Conservation (phyloP, 2,113 vertebrate genomes). For the Chaenogobius annularis region DNA sequence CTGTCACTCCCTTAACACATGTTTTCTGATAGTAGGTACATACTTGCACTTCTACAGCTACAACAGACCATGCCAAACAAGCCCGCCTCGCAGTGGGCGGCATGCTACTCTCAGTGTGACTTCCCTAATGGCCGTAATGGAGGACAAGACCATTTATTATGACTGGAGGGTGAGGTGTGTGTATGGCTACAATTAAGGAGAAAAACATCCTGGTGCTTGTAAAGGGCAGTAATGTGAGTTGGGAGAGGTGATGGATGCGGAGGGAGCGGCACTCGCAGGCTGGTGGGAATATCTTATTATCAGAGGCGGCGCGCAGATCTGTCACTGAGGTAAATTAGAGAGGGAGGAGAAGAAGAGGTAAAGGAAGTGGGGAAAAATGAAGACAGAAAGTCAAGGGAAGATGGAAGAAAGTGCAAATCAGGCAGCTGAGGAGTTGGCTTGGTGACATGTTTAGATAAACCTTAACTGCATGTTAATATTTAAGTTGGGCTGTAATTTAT, state of each 20-base stretch:
- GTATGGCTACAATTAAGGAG: constrained; percentile 77
- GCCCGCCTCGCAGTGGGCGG: constrained; percentile 61
- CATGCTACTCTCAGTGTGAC: constrained; percentile 65
- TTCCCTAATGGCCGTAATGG: constrained; percentile 74
- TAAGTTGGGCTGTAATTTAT: not conserved
- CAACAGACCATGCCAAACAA: constrained; percentile 53
- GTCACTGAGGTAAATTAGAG: constrained; percentile 77
- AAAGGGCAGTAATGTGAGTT: constrained; percentile 76
- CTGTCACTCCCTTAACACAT: constrained; percentile 47
- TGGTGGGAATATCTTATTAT: constrained; percentile 77
- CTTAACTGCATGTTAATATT: not conserved
- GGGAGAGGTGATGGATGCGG: constrained; percentile 72
- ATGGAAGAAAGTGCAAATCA: constrained; percentile 11
- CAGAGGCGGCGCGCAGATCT: constrained; percentile 69
- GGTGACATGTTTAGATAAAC: not conserved
- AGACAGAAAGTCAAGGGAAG: constrained; percentile 12
- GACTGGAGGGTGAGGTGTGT: constrained; percentile 63
- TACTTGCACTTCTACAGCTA: constrained; percentile 49
- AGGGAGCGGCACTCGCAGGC: constrained; percentile 69
- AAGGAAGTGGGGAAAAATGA: constrained; percentile 18
- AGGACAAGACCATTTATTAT: constrained; percentile 77
- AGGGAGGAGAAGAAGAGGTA: constrained; percentile 29
- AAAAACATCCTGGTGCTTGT: constrained; percentile 73
- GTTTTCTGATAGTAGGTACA: constrained; percentile 42
- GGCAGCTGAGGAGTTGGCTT: not conserved